Evolutionary conservation across 2,888 invertebrate genomes (phyloP).

Genomic region (Drosophila tanythrix): DNA sequence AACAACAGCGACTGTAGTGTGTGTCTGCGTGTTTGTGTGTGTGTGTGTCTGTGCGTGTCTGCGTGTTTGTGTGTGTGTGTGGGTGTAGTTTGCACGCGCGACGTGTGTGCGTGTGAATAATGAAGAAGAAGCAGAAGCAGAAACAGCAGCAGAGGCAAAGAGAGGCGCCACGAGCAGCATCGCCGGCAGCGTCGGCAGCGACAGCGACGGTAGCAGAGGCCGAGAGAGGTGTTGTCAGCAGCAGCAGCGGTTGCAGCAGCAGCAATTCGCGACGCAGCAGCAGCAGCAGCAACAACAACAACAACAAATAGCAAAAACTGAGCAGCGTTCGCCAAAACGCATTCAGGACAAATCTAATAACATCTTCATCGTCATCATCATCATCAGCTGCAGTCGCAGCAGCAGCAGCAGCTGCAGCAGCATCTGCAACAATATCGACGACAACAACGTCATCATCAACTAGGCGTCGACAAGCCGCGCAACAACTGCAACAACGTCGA

Average conservation of each 20-base stretch:
- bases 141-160: slow-evolving; percentile 55
- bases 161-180: slow-evolving; percentile 47
- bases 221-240: slow-evolving; percentile 50
- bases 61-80: slow-evolving; percentile 42
- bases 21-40: slow-evolving; percentile 36
- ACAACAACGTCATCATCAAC: slow-evolving; percentile 22
- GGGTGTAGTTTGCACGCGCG: slow-evolving; percentile 65
- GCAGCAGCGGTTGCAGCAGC: slow-evolving; percentile 55
- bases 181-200: slow-evolving; percentile 44
- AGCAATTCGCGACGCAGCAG: slow-evolving; percentile 70
- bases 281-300: slow-evolving; percentile 69
- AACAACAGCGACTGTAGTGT: slow-evolving; percentile 57
- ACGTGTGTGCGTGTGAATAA: slow-evolving; percentile 73
- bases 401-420: background rate
- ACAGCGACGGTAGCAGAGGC: slow-evolving; percentile 34
- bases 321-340: slow-evolving; percentile 78
- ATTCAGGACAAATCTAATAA: slow-evolving; percentile 45
- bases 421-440: slow-evolving; percentile 21
- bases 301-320: slow-evolving; percentile 77
- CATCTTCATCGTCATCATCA: slow-evolving; percentile 30
- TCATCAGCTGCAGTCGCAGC: slow-evolving; percentile 6
- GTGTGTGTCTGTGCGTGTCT: slow-evolving; percentile 45
- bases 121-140: slow-evolving; percentile 79
- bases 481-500: slow-evolving; percentile 28
- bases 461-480: slow-evolving; percentile 37